Evolutionary conservation across 2,113 vertebrate genomes (phyloP).

Genomic region (Phoenicopterus ruber): DNA sequence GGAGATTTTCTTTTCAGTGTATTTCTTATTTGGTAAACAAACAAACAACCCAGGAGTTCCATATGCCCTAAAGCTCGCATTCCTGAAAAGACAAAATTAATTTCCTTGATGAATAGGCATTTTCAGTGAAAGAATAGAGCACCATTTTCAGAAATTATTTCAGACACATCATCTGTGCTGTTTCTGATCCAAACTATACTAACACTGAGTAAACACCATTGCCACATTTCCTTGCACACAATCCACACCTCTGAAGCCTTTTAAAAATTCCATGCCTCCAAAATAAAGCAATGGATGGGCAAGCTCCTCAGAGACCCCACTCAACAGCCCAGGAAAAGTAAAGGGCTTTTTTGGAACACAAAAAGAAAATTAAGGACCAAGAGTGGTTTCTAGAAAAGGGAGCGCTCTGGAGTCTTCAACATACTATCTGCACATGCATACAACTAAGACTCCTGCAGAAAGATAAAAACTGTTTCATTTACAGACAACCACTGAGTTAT

Average conservation of each 20-base stretch:
- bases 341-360: neutral
- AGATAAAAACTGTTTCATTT: neutral
- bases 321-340: neutral
- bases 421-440: neutral
- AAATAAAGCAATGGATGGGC: neutral
- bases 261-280: neutral
- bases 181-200: neutral
- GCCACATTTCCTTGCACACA: neutral
- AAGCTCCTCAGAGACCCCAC: neutral
- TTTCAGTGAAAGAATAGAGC: neutral
- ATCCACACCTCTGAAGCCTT: neutral
- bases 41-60: neutral
- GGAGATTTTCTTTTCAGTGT: neutral
- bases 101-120: neutral
- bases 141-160: neutral
- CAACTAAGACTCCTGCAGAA: neutral
- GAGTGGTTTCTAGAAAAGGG: neutral
- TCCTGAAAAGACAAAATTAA: neutral
- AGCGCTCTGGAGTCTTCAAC: neutral
- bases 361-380: neutral
- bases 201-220: neutral
- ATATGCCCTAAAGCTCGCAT: neutral
- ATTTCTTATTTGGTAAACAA: neutral
- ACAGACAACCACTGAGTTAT: neutral
- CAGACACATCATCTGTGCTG: neutral